These are phyloP conservation scores for Cacatua alba DNA, from an alignment of 2,113 vertebrate species.

Conservation along the genomic window DNA sequence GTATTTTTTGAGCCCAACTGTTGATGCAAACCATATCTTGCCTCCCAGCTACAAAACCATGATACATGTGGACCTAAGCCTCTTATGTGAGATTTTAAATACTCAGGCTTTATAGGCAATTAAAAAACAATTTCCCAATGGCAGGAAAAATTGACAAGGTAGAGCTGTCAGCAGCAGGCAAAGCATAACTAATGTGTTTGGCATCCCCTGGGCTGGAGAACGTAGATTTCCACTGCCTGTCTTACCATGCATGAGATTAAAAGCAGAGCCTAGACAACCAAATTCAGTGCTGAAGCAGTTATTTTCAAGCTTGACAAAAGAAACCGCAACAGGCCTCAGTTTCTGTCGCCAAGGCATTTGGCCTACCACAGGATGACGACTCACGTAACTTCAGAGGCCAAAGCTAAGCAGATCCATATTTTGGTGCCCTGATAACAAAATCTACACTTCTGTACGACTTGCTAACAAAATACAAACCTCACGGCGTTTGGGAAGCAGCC, in stretches of 20 bases:
- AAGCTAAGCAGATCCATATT: not conserved
- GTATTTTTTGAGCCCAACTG: not conserved
- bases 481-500: not conserved
- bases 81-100: constrained; percentile 37
- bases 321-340: not conserved
- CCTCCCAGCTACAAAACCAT: not conserved
- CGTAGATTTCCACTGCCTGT: not conserved
- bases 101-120: constrained; percentile 11
- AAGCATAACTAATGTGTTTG: not conserved
- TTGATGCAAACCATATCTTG: constrained; percentile 1
- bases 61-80: constrained; percentile 32
- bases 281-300: not conserved
- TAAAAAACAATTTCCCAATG: not conserved
- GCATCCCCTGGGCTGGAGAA: not conserved
- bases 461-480: not conserved
- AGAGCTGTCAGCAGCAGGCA: not conserved
- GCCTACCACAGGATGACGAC: not conserved
- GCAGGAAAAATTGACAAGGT: not conserved
- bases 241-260: not conserved
- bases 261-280: not conserved
- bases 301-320: not conserved
- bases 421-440: not conserved
- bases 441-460: not conserved
- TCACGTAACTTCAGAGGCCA: not conserved
- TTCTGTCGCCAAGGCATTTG: not conserved